A percentile compares a stretch with the other conserved stretches of the same genome.
phyloP scores from a whole-genome alignment of 2,888 invertebrate genomes.

The Plemyria rubiginata region DNA sequence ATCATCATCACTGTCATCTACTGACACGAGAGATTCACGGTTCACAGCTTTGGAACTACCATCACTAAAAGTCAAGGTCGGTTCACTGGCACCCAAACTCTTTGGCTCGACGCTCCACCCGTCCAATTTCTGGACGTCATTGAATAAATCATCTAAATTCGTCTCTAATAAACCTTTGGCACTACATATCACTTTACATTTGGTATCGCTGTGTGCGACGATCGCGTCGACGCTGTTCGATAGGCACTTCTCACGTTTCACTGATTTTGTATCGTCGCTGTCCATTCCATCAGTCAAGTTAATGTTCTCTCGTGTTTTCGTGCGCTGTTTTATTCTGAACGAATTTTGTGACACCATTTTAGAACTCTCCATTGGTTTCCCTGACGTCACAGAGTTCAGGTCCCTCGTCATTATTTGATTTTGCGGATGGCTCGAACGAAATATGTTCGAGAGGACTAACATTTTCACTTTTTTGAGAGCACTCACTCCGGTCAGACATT shows the following conservation, averaged over 20 bases:
- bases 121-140: constrained; percentile 67
- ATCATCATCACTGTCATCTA: constrained; percentile 73
- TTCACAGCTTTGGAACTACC: constrained; percentile 56
- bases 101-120: constrained; percentile 69
- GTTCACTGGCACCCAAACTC: constrained; percentile 77
- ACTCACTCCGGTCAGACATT: constrained; percentile 75
- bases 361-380: constrained; percentile 55
- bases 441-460: constrained; percentile 80
- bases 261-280: constrained; percentile 53
- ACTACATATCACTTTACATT: constrained; percentile 81
- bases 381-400: constrained; percentile 52
- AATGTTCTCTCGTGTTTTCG: constrained; percentile 69
- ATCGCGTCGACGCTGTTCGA: constrained; percentile 77
- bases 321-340: constrained; percentile 68
- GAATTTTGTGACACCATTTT: constrained; percentile 65
- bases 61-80: constrained; percentile 67
- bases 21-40: constrained; percentile 74
- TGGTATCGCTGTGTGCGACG: constrained; percentile 66
- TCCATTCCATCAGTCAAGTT: constrained; percentile 56
- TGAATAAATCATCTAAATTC: constrained; percentile 80
- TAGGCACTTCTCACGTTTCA: constrained; percentile 67
- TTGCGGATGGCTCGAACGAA: constrained; percentile 72
- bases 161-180: constrained; percentile 84
- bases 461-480: constrained; percentile 81
- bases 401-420: constrained; percentile 64